A percentile compares a stretch with the other conserved stretches of the same genome.
Evolutionary conservation across 2,888 invertebrate species (phyloP).

Genomic region (Empis livida): DNA sequence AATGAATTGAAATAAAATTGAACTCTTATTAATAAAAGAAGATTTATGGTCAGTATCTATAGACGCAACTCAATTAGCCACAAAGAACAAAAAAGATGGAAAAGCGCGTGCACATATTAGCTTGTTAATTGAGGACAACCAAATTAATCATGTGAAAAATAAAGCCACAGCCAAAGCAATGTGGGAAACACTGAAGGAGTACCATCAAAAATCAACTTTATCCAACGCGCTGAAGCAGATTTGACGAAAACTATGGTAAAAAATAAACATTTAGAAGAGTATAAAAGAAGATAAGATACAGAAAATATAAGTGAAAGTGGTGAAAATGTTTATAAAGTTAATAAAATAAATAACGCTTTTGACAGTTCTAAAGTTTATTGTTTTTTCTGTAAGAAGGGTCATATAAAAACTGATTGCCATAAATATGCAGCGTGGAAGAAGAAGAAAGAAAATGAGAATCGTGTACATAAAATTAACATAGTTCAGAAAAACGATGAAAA

Average conservation of each 20-base stretch:
- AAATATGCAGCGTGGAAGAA: slow-evolving; percentile 3
- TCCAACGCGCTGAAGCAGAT: slow-evolving; percentile 1
- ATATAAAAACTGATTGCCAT: slow-evolving; percentile 3
- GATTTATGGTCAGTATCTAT: slow-evolving; percentile 2
- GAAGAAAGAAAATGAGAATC: neutral
- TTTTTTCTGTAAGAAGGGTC: slow-evolving; percentile 6
- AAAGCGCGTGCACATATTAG: too few species aligned
- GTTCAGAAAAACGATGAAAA: too few species aligned
- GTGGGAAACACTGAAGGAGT: neutral
- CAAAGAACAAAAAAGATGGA: too few species aligned
- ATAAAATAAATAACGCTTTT: neutral
- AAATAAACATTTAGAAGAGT: slow-evolving; percentile 1
- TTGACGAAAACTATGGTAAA: neutral
- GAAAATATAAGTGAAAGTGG: neutral
- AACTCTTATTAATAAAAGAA: slow-evolving; percentile 6
- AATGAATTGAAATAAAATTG: too few species aligned
- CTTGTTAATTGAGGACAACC: too few species aligned
- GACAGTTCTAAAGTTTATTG: neutral
- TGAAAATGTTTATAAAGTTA: neutral
- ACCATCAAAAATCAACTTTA: slow-evolving; percentile 2
- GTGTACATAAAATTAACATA: neutral
- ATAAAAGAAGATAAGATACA: slow-evolving; percentile 2
- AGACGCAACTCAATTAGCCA: too few species aligned
- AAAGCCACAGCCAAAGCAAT: neutral
- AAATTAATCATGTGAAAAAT: too few species aligned